Base-by-base conservation (phyloP, 1,140 invertebrate genomes). In the Scylla paramamosain region DNA sequence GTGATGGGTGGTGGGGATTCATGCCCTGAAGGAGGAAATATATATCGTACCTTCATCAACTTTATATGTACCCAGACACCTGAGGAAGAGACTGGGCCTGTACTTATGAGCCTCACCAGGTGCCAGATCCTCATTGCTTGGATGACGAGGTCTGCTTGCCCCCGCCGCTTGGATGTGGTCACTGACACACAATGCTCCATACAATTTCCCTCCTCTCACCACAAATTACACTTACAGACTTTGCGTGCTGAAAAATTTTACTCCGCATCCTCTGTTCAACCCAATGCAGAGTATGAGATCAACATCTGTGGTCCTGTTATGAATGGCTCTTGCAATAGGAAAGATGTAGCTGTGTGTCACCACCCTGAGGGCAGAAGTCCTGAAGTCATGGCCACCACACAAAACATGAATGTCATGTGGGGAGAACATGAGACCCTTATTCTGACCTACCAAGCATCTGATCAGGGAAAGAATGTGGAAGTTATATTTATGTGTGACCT, bases 261-360 rank as follows among this genome's bases (percentile, higher is more conserved):
- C 67, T 83, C 86, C 25, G 52, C 87, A 7, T 89, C 87, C 1
- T 12, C 31, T 31, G 8, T 59, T 8, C 8, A 91, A 25, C n/a
- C 87, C 4, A 12, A 7, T n/a, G 67, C 12, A 7, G 82, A 31
- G 10, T 94, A 94, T 25, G 93, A 94, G 88, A n/a, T 94, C 25
- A 94, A 94, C 6, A 46, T 94, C 29, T 94, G 93, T 82, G 93
- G 93, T 67, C 88, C 93, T 46, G 93, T 94, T 67, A 25, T 89
- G 0, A 90, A 83, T 91, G 93, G 93, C 3, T 67, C 67, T 16
- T 94, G 93, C 82, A 52, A 48, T 67, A 10, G 28, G 12, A 59
- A 83, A 7, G 32, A 48, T 83, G 93, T 77, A 32, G 90, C 93
- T 10, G 32, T 94, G 3, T 94, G 93, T 7, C 28, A 48, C 25